These are phyloP conservation scores for Macrosteles quadrilineatus DNA, from an alignment of 1,140 invertebrate genomes.

Conservation along the genomic window DNA sequence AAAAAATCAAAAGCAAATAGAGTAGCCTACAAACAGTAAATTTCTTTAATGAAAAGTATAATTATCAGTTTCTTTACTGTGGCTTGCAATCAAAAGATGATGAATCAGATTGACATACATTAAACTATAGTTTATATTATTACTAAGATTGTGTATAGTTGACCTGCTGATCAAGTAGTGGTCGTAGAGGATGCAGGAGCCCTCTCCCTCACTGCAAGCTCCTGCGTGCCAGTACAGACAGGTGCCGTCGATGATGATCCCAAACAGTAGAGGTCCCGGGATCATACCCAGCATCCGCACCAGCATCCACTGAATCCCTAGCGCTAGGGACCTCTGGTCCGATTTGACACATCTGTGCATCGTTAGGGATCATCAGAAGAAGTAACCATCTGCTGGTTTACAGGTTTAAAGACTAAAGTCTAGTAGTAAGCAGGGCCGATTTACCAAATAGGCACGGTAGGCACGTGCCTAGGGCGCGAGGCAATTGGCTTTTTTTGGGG, in stretches of 20 bases:
- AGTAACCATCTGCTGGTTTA: too few relatives aligned
- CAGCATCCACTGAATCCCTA: conserved; percentile 86
- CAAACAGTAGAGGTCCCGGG: conserved; percentile 83
- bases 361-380: too few relatives aligned
- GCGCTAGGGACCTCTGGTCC: conserved; percentile 80
- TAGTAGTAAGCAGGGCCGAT: too few relatives aligned
- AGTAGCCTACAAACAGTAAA: background rate
- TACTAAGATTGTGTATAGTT: conserved; percentile 10
- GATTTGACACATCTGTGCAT: conserved; percentile 75
- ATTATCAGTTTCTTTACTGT: background rate
- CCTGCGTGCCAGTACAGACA: conserved; percentile 75
- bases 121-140: background rate
- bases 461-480: too few relatives aligned
- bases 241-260: conserved; percentile 77
- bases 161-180: conserved; percentile 71
- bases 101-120: background rate
- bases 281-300: conserved; percentile 80
- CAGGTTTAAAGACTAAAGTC: too few relatives aligned
- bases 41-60: background rate
- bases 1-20: background rate
- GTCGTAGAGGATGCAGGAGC: conserved; percentile 69
- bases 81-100: background rate
- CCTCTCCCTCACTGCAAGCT: conserved; percentile 55
- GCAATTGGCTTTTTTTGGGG: too few relatives aligned
- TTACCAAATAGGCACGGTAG: too few relatives aligned